phyloP scores from a whole-genome alignment of 2,797 vertebrate genomes.

The Eulemur coronatus region DNA sequence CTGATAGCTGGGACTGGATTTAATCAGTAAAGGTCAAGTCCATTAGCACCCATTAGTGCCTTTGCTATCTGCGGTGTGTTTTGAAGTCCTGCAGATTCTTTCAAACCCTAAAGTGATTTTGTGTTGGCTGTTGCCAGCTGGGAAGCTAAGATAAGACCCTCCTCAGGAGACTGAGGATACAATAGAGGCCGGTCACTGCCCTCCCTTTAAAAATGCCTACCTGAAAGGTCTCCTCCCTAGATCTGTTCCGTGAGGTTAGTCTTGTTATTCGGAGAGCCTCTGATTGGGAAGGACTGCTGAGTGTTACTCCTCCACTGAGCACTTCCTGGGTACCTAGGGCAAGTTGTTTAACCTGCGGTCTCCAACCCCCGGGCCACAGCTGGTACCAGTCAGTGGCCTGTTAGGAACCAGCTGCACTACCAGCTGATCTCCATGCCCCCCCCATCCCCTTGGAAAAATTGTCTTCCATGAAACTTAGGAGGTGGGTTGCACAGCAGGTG shows the following conservation, averaged over 20 bases:
- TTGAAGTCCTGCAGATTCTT: constrained; percentile 23
- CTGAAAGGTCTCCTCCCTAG: background rate
- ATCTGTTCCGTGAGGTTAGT: background rate
- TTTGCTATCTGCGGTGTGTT: background rate
- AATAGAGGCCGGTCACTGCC: background rate
- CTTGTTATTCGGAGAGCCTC: background rate
- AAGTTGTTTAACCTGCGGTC: too few relatives aligned
- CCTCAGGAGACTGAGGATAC: background rate
- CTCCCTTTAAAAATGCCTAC: background rate
- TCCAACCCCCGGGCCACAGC: too few relatives aligned
- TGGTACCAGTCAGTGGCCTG: too few relatives aligned
- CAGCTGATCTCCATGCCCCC: too few relatives aligned
- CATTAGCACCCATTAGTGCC: constrained; percentile 23
- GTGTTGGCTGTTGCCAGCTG: background rate
- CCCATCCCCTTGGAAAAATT: too few relatives aligned
- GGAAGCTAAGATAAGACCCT: background rate
- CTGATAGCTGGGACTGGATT: background rate
- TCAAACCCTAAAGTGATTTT: constrained; percentile 5
- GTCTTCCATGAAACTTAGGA: too few relatives aligned
- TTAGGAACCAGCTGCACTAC: too few relatives aligned
- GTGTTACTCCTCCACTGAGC: background rate
- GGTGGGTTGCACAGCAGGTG: too few relatives aligned
- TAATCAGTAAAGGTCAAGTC: background rate
- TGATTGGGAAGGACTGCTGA: background rate
- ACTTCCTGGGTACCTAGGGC: background rate